A percentile compares a stretch with the other conserved stretches of the same genome.
Evolutionary conservation across 1,140 invertebrate genomes (phyloP).

Genomic region (Elymnias hypermnestra): DNA sequence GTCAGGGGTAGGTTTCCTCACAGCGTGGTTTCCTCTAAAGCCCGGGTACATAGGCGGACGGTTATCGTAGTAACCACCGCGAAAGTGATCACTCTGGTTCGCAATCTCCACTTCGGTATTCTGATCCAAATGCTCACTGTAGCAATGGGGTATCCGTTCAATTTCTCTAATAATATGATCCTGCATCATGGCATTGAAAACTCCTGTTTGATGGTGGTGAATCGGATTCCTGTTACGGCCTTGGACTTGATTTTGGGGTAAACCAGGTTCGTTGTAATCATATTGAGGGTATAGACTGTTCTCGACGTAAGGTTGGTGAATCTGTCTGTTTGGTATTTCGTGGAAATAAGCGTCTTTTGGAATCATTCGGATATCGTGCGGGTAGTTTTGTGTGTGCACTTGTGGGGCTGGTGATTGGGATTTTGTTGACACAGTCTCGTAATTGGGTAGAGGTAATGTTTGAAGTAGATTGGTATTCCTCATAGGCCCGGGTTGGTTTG

Average conservation of each 20-base stretch:
- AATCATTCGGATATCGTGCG: constrained; percentile 57
- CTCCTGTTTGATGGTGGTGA: constrained; percentile 64
- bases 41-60: constrained; percentile 51
- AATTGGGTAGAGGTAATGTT: constrained; percentile 71
- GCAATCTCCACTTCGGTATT: constrained; percentile 71
- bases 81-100: constrained; percentile 65
- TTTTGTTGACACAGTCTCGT: constrained; percentile 74
- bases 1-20: constrained; percentile 56
- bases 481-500: constrained; percentile 73
- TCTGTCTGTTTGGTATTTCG: constrained; percentile 73
- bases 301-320: constrained; percentile 45
- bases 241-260: constrained; percentile 47
- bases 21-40: constrained; percentile 39
- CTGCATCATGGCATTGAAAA: constrained; percentile 74
- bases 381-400: constrained; percentile 35
- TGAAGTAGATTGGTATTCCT: constrained; percentile 74
- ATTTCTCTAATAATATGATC: constrained; percentile 71
- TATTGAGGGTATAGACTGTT: constrained; percentile 40
- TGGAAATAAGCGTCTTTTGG: constrained; percentile 80
- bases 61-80: constrained; percentile 56
- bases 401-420: constrained; percentile 68
- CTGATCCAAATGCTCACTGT: constrained; percentile 65
- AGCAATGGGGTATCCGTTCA: constrained; percentile 67
- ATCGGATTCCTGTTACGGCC: constrained; percentile 63
- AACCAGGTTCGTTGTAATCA: constrained; percentile 49